Evolutionary conservation across 1,140 invertebrate genomes (phyloP), one percentile per base, ranked within the genome.

Genomic region (Sarcophaga peregrina): DNA sequence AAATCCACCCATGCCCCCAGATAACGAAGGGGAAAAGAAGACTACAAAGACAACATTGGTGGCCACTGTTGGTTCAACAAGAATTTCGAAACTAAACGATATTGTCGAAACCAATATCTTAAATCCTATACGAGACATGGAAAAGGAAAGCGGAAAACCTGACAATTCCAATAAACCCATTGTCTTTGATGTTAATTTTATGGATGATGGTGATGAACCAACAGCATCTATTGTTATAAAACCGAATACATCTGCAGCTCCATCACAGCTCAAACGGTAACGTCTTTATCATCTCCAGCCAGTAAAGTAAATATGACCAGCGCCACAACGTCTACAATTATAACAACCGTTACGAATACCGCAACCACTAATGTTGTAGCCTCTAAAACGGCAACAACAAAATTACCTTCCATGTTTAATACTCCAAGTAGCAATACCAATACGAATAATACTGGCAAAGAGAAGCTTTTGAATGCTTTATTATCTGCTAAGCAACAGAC

Each of bases 161-260:
- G 25, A 37, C 25, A 37, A 37, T 37, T 37, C 25, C 25, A 37
- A 37, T 37, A 1, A 37, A 74, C 81, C 81, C 5, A 46, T 82
- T 10, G 81, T 82, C 8, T 82, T 82, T 45, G 72, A 82, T 82
- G 81, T 82, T 25, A 82, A 72, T 52, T 73, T 82, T 52, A 47
- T 73, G 10, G 81, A 72, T 47, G 72, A 72, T 13, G 81, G 45
- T 15, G 81, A 82, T 20, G 80, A 82, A 37, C 81, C 81, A n/a
- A 45, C 45, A 5, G 81, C 81, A 0, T 82, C 81, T 3, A 82
- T 82, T 52, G 45, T 82, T 7, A 74, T 82, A n/a, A 82, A 73
- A 74, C 81, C 80, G 9, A 81, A 10, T 46, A 68, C 17, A 46
- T 47, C 80, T 52, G 50, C 50, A 52, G 50, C 50, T 10, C 48